phyloP scores from a whole-genome alignment of 2,797 vertebrate genomes.

The Eremophila alpestris region DNA sequence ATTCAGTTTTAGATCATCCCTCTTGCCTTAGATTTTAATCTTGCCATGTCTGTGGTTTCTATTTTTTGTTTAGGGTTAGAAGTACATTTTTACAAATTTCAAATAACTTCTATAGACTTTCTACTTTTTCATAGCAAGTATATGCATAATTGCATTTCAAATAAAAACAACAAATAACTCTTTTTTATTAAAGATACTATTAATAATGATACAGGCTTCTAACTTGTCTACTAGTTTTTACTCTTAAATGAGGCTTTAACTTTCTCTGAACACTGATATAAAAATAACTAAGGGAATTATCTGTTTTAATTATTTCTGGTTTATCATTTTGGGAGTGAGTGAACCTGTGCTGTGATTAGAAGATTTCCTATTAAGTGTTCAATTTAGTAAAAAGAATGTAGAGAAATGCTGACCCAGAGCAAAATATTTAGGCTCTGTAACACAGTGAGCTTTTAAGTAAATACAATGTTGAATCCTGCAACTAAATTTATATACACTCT shows the following conservation, averaged over 20 bases:
- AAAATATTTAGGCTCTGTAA: neutral
- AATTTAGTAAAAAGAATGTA: neutral
- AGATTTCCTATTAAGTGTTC: neutral
- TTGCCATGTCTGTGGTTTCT: neutral
- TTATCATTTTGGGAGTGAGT: neutral
- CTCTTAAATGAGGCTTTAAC: neutral
- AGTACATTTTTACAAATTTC: neutral
- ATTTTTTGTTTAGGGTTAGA: neutral
- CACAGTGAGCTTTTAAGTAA: neutral
- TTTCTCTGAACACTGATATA: neutral
- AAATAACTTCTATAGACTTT: neutral
- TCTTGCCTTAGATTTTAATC: neutral
- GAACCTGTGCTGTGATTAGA: neutral
- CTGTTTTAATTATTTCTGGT: neutral
- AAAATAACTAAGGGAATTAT: neutral
- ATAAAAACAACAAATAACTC: neutral
- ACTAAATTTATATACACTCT: neutral
- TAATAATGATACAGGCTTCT: neutral
- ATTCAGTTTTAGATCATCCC: neutral
- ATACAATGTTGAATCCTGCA: neutral
- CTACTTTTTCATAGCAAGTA: neutral
- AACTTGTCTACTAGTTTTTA: neutral
- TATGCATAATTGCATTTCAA: neutral
- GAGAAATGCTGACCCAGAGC: neutral
- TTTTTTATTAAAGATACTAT: neutral